Conservation (phyloP, 2,113 vertebrate genomes). For the Shinisaurus crocodilurus region DNA sequence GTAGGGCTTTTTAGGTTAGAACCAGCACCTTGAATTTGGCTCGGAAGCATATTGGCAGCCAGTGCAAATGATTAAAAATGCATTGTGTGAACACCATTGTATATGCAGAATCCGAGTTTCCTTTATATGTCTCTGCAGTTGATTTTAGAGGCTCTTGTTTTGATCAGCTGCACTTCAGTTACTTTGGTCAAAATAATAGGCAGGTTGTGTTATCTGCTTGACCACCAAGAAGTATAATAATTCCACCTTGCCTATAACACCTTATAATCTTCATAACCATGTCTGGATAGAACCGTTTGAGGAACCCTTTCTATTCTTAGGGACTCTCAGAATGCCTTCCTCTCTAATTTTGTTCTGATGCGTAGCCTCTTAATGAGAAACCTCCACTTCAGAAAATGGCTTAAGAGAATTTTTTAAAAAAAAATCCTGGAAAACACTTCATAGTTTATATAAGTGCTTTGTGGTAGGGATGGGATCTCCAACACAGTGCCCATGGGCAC, state of each 20-base stretch:
- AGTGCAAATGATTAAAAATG: too few relatives aligned
- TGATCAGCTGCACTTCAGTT: not conserved
- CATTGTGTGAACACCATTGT: not conserved
- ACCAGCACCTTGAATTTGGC: too few relatives aligned
- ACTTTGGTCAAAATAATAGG: slow-evolving; percentile 14
- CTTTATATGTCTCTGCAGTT: not conserved
- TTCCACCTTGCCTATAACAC: not conserved
- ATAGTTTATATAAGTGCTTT: not conserved
- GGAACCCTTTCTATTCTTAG: not conserved
- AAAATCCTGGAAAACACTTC: slow-evolving; percentile 9
- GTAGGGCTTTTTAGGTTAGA: too few relatives aligned
- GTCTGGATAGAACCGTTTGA: not conserved
- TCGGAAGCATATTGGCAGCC: too few relatives aligned
- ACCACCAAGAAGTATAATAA: not conserved
- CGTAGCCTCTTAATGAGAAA: not conserved
- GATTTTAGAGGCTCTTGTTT: not conserved
- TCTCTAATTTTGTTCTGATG: not conserved
- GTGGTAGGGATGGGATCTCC: not conserved
- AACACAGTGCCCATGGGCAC: too few relatives aligned
- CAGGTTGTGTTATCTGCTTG: not conserved
- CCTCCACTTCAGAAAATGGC: not conserved
- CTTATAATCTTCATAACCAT: slow-evolving; percentile 9
- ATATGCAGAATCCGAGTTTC: not conserved
- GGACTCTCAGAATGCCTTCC: not conserved
- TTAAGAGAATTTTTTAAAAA: not conserved